Percentiles rank a stretch among this genome's conserved stretches.
Evolutionary conservation across 1,140 invertebrate species (phyloP).

Genomic region (Campoletis sonorensis): DNA sequence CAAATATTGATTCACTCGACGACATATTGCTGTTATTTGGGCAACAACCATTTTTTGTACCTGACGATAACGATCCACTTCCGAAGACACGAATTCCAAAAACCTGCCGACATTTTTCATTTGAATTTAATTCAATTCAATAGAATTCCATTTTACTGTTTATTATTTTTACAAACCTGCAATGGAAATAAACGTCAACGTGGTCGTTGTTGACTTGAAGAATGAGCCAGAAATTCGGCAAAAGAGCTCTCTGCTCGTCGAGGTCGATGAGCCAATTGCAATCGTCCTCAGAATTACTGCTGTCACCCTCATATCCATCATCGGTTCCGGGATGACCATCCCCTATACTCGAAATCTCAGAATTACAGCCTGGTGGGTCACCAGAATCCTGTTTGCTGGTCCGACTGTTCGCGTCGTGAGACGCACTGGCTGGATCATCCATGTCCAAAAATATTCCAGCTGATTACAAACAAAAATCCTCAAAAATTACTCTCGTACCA

Average conservation of each 20-base stretch:
- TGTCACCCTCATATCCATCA: constrained; percentile 81
- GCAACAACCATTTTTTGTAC: constrained; percentile 78
- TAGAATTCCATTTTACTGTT: too few relatives aligned
- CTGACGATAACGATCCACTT: constrained; percentile 77
- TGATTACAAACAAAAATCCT: not conserved
- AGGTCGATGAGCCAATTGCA: constrained; percentile 80
- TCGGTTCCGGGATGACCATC: constrained; percentile 74
- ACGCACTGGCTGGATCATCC: constrained; percentile 47
- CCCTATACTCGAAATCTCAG: constrained; percentile 74
- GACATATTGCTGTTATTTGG: constrained; percentile 80
- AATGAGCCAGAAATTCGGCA: constrained; percentile 89
- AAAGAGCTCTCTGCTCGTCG: constrained; percentile 74
- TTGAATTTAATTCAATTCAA: too few relatives aligned
- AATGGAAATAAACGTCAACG: constrained; percentile 86
- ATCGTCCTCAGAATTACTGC: constrained; percentile 78
- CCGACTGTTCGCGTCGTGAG: constrained; percentile 49
- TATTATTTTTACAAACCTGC: constrained; percentile 73
- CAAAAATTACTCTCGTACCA: not conserved
- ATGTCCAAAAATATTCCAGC: constrained; percentile 36
- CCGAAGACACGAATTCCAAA: constrained; percentile 76
- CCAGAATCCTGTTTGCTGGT: constrained; percentile 69
- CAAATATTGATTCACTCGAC: constrained; percentile 85
- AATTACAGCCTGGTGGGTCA: constrained; percentile 68
- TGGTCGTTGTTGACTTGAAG: constrained; percentile 79
- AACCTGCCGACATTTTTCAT: constrained; percentile 73